These are phyloP conservation scores for Erythrocercus mccallii DNA, from an alignment of 2,113 vertebrate genomes.

Conservation along the genomic window DNA sequence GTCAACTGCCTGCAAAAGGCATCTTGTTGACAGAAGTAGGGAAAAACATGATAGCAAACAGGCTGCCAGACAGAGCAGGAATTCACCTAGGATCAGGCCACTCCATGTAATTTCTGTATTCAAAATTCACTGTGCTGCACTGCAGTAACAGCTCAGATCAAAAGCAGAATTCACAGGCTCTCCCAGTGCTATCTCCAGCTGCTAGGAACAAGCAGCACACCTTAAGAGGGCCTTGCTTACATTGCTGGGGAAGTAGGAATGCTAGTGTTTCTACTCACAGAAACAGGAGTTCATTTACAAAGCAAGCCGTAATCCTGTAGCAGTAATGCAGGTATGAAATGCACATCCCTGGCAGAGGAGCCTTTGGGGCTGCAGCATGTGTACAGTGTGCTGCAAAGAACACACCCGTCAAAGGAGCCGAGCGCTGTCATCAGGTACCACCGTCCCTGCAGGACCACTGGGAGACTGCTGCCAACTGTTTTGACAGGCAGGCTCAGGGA, in stretches of 20 bases:
- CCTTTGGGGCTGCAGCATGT: background rate
- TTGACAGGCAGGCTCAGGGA: background rate
- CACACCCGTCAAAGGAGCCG: accelerated
- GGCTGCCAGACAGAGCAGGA: background rate
- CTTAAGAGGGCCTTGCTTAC: background rate
- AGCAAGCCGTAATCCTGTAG: background rate
- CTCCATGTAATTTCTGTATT: background rate
- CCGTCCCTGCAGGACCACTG: background rate
- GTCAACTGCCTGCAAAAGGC: background rate
- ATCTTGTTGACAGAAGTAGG: background rate
- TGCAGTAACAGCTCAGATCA: background rate
- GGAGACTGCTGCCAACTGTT: background rate
- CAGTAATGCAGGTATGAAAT: background rate
- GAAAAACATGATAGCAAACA: background rate
- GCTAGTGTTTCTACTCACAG: background rate
- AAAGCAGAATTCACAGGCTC: background rate
- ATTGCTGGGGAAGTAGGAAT: background rate
- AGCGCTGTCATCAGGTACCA: background rate
- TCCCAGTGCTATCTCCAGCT: background rate
- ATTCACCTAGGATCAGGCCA: background rate
- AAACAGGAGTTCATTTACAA: background rate
- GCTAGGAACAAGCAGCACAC: background rate
- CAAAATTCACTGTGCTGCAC: background rate
- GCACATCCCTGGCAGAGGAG: background rate
- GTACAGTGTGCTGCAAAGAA: background rate